Evolutionary conservation across 2,797 vertebrate genomes (phyloP).

Genomic region (Synanceia verrucosa): DNA sequence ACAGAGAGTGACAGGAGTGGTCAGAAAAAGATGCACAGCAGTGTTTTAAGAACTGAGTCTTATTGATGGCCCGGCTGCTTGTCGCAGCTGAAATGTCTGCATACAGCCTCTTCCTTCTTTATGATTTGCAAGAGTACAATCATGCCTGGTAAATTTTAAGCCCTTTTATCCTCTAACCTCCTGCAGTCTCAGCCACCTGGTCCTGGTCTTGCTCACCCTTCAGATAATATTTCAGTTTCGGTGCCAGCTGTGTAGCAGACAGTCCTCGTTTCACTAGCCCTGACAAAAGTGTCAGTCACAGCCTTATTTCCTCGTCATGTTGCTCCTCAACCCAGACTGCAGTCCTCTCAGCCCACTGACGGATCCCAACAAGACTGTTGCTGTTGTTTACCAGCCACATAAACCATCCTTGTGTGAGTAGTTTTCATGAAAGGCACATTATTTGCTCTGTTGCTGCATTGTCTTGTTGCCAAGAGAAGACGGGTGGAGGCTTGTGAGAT

Average conservation of each 20-base stretch:
- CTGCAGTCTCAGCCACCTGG: conserved; percentile 19
- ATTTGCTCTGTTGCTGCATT: conserved; percentile 50
- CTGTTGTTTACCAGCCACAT: conserved; percentile 59
- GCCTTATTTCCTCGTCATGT: conserved; percentile 32
- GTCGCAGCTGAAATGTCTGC: conserved; percentile 14
- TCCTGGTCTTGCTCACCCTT: conserved; percentile 6
- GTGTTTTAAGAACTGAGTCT: conserved; percentile 2
- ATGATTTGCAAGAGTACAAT: conserved; percentile 28
- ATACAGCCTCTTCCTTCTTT: conserved; percentile 7
- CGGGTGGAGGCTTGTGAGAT: conserved; percentile 5
- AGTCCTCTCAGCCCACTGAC: conserved; percentile 39
- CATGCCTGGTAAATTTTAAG: conserved; percentile 15
- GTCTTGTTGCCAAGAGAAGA: conserved; percentile 31
- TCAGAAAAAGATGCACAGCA: background rate
- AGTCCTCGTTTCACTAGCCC: background rate
- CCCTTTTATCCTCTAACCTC: conserved; percentile 28
- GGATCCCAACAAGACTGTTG: conserved; percentile 38
- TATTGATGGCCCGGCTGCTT: conserved; percentile 11
- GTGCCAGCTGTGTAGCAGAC: conserved; percentile 1
- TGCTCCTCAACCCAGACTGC: conserved; percentile 17
- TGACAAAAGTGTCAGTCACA: conserved; percentile 10
- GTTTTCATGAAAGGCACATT: conserved; percentile 64
- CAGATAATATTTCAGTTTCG: conserved; percentile 12
- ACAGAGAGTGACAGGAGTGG: background rate
- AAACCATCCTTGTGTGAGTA: conserved; percentile 45